Base-by-base conservation (phyloP, 1,140 invertebrate genomes). In the Drosophila bifasciata region DNA sequence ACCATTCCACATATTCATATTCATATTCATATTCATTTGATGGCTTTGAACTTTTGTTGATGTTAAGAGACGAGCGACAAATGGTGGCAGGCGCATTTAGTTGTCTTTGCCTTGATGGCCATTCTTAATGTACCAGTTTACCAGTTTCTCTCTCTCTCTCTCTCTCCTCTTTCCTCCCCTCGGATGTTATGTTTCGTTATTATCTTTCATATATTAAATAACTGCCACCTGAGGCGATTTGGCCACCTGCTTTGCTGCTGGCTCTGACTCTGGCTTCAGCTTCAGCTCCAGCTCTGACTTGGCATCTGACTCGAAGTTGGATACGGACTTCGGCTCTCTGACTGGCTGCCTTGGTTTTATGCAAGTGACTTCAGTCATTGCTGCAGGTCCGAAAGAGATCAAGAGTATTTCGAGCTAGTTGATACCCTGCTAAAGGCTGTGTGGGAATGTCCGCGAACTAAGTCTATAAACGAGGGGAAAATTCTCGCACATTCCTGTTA, bases 91-190 rank as follows among this genome's bases (percentile, higher is more conserved):
- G 11, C 23, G 13, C 60, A 25, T 69, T 69, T 55, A 69, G 60
- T 64, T 62, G 77, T 51, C 58, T 55, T n/a, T n/a, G n/a, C n/a
- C 58, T 79, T 76, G 69, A 84, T 85, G 76, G 81, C 67, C 76
- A 85, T 79, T 80, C 85, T 68, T 76, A 84, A 67, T 84, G 80
- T 84, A 79, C 80, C 79, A 85, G 80, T 79, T 85, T 76, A 50
- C 45, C 62, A 61, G 58, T 52, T 43, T 53, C 59, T 55, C n/a
- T n/a, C n/a, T n/a, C n/a, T 39, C 48, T 40, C 17, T 44, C 44
- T 16, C 52, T 28, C 6, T 13, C 39, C 19, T 16, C 32, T 19
- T 3, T 3, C 28, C n/a, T n/a, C 4, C 11, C 11, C 32, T 49
- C 32, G 13, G 19, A 45, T 46, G 45, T 68, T 53, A 66, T 74